A percentile compares a stretch with the other conserved stretches of the same genome.
Conservation (phyloP, 2,113 vertebrate genomes). For the Hydropotes inermis region DNA sequence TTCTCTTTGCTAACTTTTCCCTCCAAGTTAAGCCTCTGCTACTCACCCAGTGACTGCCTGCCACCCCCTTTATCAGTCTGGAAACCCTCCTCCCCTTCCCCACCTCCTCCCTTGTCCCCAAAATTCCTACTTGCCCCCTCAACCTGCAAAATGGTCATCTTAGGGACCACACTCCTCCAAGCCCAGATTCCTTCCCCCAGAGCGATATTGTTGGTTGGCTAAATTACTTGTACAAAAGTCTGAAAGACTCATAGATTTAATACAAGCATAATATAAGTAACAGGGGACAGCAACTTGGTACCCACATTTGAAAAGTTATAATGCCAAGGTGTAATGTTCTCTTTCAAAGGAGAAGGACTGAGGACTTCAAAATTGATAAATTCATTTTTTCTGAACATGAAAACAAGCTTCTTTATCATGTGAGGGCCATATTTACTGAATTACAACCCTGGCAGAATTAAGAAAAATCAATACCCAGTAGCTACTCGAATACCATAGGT, state of each 20-base stretch:
- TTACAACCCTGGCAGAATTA: background rate
- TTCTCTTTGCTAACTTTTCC: background rate
- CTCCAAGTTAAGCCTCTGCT: background rate
- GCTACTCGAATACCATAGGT: background rate
- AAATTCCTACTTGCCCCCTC: background rate
- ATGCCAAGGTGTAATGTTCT: background rate
- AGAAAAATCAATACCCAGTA: background rate
- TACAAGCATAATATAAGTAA: background rate
- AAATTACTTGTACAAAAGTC: background rate
- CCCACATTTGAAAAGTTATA: background rate
- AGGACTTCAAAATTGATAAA: background rate
- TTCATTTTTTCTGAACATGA: background rate
- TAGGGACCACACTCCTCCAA: background rate
- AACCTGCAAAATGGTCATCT: background rate
- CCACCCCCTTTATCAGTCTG: background rate
- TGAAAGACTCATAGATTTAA: background rate
- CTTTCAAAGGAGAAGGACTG: background rate
- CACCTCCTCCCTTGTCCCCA: background rate
- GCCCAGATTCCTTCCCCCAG: background rate
- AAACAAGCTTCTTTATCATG: background rate
- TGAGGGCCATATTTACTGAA: background rate
- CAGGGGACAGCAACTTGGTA: background rate
- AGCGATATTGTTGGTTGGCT: background rate
- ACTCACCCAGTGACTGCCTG: background rate
- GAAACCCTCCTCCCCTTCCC: background rate